Evolutionary conservation across 2,797 vertebrate species (phyloP).

Genomic region (Percopsis omiscomaycus): DNA sequence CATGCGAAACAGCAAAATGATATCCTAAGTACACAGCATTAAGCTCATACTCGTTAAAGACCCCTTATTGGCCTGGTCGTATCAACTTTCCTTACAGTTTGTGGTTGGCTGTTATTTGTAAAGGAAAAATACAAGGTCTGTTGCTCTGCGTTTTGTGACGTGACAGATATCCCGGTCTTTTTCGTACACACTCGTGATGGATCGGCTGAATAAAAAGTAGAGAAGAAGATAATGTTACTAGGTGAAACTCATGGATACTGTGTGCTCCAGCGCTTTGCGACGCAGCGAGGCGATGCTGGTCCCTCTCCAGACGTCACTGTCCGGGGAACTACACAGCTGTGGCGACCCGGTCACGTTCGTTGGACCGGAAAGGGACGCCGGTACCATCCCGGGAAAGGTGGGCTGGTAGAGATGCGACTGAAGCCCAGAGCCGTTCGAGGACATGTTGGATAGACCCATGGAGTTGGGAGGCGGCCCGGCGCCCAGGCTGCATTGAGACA

Average conservation of each 20-base stretch:
- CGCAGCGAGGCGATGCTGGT: slow-evolving; percentile 97
- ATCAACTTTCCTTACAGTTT: slow-evolving; percentile 21
- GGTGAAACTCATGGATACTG: slow-evolving; percentile 98
- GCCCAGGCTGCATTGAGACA: slow-evolving; percentile 94
- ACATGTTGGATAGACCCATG: slow-evolving; percentile 93
- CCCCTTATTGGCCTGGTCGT: neutral
- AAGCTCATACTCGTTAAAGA: slow-evolving; percentile 24
- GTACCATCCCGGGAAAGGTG: slow-evolving; percentile 92
- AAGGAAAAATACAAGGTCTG: slow-evolving; percentile 7
- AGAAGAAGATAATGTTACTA: slow-evolving; percentile 73
- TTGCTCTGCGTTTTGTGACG: slow-evolving; percentile 13
- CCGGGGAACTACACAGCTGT: slow-evolving; percentile 95
- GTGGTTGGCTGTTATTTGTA: slow-evolving; percentile 12
- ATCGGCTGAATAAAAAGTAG: slow-evolving; percentile 33
- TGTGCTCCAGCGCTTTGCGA: slow-evolving; percentile 98
- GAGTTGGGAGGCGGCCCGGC: slow-evolving; percentile 89
- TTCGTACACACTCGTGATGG: slow-evolving; percentile 23
- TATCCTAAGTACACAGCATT: slow-evolving; percentile 34
- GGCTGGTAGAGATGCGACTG: slow-evolving; percentile 97
- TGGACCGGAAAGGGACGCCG: slow-evolving; percentile 88
- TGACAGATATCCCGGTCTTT: slow-evolving; percentile 42
- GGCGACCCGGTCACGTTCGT: slow-evolving; percentile 92
- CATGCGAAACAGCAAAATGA: slow-evolving; percentile 59
- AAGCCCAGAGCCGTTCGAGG: slow-evolving; percentile 89
- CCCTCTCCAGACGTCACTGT: slow-evolving; percentile 98